These are phyloP conservation scores for Trichosurus vulpecula DNA, from an alignment of 2,797 vertebrate species.

Conservation along the genomic window DNA sequence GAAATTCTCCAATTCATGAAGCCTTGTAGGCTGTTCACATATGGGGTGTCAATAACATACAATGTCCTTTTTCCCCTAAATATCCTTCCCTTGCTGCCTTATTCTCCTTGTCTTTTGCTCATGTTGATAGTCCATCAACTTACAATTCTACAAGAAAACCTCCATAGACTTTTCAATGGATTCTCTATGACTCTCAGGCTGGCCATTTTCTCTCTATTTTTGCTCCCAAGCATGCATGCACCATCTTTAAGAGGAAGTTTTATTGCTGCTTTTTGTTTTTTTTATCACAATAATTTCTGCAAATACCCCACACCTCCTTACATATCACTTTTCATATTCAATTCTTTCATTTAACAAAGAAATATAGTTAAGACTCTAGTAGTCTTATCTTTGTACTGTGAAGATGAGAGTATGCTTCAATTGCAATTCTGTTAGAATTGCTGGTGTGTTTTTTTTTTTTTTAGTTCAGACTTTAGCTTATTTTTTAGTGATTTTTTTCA, in stretches of 20 bases:
- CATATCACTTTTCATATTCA: neutral
- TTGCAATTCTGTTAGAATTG: neutral
- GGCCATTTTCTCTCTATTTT: neutral
- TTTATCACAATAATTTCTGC: neutral
- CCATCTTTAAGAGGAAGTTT: neutral
- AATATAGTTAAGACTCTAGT: neutral
- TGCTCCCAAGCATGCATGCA: neutral
- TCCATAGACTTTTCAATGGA: neutral
- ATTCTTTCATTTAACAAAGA: neutral
- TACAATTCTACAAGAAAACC: neutral
- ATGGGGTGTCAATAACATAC: neutral
- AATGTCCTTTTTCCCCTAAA: neutral
- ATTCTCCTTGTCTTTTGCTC: neutral
- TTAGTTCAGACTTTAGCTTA: neutral
- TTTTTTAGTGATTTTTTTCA: neutral
- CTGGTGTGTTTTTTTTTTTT: neutral
- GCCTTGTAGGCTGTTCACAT: neutral
- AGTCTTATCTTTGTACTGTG: neutral
- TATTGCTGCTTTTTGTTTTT: neutral
- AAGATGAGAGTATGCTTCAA: neutral
- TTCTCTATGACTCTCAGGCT: neutral
- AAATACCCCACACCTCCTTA: neutral
- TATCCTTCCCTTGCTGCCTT: neutral
- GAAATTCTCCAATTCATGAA: neutral
- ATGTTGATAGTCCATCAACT: neutral